phyloP scores from a whole-genome alignment of 2,888 invertebrate species.

The Tubulanus polymorphus region DNA sequence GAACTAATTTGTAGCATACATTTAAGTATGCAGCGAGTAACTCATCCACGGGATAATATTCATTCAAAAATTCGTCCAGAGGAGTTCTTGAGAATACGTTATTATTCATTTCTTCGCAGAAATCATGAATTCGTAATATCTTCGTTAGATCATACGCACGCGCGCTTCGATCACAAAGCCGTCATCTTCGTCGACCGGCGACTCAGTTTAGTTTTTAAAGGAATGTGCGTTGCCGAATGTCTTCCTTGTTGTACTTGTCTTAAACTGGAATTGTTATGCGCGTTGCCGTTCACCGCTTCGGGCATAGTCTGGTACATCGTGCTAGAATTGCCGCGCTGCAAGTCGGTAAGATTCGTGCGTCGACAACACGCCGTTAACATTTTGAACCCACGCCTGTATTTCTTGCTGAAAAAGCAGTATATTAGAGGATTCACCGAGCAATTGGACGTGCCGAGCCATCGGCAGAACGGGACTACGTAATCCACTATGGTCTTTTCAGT shows the following conservation, averaged over 20 bases:
- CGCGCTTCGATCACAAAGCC: no score
- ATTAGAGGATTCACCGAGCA: slow-evolving; percentile 93
- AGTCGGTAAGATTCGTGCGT: background rate
- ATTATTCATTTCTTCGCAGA: no score
- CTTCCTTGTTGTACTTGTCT: background rate
- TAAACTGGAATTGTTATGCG: background rate
- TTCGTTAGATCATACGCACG: no score
- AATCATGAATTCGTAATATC: no score
- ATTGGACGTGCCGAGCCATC: slow-evolving; percentile 89
- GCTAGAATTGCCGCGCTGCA: slow-evolving; percentile 1
- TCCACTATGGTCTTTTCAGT: slow-evolving; percentile 8
- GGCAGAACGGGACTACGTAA: slow-evolving; percentile 76
- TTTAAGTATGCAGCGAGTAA: no score
- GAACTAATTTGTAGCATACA: no score
- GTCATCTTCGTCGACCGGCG: background rate
- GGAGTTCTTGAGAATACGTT: no score
- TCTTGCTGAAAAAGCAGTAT: slow-evolving; percentile 92
- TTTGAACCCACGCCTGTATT: slow-evolving; percentile 79
- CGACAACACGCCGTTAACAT: slow-evolving; percentile 22
- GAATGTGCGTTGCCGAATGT: no score
- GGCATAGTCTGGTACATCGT: slow-evolving; percentile 1
- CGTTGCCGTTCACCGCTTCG: background rate
- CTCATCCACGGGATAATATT: no score
- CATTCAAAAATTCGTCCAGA: no score
- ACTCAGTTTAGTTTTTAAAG: background rate